Percentiles rank a stretch among this genome's conserved stretches.
Evolutionary conservation across 2,113 vertebrate species (phyloP).

Genomic region (Anarrhichthys ocellatus): DNA sequence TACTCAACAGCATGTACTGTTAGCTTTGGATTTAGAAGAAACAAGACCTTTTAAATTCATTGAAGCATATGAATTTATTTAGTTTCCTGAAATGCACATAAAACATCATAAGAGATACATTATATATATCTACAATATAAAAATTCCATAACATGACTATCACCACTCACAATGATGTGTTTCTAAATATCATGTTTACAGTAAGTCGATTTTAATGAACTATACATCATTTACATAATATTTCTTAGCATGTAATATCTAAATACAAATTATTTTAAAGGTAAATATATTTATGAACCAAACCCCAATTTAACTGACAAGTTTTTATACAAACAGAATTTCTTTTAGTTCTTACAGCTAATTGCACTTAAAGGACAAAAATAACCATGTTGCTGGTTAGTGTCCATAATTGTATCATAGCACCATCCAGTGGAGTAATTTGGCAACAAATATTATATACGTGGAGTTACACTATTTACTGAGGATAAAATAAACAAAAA

Average conservation of each 20-base stretch:
- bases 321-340: neutral
- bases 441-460: conserved; percentile 10
- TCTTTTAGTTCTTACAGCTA: neutral
- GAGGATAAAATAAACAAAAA: neutral
- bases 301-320: neutral
- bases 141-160: neutral
- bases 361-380: conserved; percentile 26
- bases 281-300: neutral
- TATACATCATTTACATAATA: conserved; percentile 71
- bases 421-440: conserved; percentile 71
- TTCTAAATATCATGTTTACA: conserved; percentile 24
- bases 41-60: neutral
- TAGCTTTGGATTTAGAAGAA: neutral
- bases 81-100: conserved; percentile 13
- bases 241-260: conserved; percentile 18
- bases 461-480: neutral
- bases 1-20: neutral
- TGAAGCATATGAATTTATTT: conserved; percentile 39
- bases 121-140: conserved; percentile 14
- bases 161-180: neutral
- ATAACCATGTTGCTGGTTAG: neutral
- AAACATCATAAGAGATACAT: conserved; percentile 23
- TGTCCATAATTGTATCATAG: conserved; percentile 33
- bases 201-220: conserved; percentile 23
- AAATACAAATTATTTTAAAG: neutral